A percentile compares a stretch with the other conserved stretches of the same genome.
These are phyloP conservation scores for Enteromius trimaculatus DNA, from an alignment of 2,797 vertebrate species.

Conservation along the genomic window DNA sequence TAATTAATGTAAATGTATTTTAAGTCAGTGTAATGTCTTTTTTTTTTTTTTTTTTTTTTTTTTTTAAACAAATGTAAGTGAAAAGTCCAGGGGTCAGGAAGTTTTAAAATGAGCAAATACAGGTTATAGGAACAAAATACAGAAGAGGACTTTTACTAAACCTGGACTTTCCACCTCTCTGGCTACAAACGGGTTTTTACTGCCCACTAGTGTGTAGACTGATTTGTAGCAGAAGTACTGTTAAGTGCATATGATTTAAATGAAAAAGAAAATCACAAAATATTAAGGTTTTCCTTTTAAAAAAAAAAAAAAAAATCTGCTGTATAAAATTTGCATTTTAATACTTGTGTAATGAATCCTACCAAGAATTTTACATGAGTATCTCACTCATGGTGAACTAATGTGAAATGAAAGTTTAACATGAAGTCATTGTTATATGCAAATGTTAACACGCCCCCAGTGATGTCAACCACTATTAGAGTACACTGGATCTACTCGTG, in stretches of 20 bases:
- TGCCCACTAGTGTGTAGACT: not conserved
- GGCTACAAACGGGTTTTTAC: not conserved
- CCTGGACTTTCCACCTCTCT: too few relatives aligned
- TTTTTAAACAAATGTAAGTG: too few relatives aligned
- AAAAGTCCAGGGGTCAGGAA: too few relatives aligned
- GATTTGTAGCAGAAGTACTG: not conserved
- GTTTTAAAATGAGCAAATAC: too few relatives aligned
- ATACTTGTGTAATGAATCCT: accelerated
- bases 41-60: too few relatives aligned
- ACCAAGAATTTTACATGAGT: not conserved
- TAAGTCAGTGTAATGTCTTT: not conserved
- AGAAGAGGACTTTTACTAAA: too few relatives aligned
- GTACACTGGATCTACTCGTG: not conserved
- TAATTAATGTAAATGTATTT: not conserved
- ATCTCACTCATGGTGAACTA: not conserved
- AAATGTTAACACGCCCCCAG: not conserved
- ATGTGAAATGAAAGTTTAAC: not conserved
- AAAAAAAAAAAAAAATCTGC: not conserved
- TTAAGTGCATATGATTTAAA: not conserved
- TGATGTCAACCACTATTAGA: not conserved
- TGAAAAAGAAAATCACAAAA: too few relatives aligned
- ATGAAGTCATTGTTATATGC: not conserved
- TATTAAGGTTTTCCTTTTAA: not conserved
- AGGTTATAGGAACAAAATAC: too few relatives aligned
- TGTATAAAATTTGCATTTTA: not conserved